phyloP scores from a whole-genome alignment of 2,113 vertebrate species.

The Ascaphus truei region DNA sequence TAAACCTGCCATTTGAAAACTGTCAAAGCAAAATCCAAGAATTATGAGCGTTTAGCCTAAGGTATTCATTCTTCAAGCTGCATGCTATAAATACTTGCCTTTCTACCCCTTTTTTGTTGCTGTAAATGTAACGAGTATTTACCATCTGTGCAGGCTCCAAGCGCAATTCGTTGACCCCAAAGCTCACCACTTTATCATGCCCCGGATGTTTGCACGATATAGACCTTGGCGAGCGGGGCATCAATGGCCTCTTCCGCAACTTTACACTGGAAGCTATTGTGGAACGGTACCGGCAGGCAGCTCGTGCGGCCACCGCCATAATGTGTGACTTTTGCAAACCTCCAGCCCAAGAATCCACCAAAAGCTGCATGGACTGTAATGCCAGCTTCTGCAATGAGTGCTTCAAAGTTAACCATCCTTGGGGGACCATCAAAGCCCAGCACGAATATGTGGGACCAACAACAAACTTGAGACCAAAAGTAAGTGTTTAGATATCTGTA shows the following conservation, averaged over 20 bases:
- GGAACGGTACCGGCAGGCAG: conserved; percentile 90
- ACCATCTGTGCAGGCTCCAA: conserved; percentile 80
- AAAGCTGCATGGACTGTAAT: conserved; percentile 97
- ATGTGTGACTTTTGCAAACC: conserved; percentile 94
- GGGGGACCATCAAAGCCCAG: conserved; percentile 91
- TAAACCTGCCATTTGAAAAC: too few relatives aligned
- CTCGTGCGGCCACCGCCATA: conserved; percentile 86
- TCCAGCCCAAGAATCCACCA: conserved; percentile 89
- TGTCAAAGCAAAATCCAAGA: too few relatives aligned
- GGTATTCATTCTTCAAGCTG: neutral
- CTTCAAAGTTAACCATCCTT: conserved; percentile 93
- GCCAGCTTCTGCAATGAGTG: conserved; percentile 96
- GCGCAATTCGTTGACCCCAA: conserved; percentile 80
- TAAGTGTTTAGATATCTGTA: too few relatives aligned
- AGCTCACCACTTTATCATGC: conserved; percentile 80
- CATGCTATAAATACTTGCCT: too few relatives aligned
- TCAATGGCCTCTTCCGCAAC: conserved; percentile 93
- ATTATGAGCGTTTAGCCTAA: too few relatives aligned
- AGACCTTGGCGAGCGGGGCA: conserved; percentile 91
- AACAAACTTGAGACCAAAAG: conserved; percentile 93
- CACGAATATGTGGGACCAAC: conserved; percentile 95
- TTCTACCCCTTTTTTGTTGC: conserved; percentile 67
- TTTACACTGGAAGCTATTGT: conserved; percentile 95
- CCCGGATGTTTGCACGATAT: conserved; percentile 89
- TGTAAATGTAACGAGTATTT: conserved; percentile 75